phyloP scores from a whole-genome alignment of 2,888 invertebrate genomes.

The Elmis aenea region DNA sequence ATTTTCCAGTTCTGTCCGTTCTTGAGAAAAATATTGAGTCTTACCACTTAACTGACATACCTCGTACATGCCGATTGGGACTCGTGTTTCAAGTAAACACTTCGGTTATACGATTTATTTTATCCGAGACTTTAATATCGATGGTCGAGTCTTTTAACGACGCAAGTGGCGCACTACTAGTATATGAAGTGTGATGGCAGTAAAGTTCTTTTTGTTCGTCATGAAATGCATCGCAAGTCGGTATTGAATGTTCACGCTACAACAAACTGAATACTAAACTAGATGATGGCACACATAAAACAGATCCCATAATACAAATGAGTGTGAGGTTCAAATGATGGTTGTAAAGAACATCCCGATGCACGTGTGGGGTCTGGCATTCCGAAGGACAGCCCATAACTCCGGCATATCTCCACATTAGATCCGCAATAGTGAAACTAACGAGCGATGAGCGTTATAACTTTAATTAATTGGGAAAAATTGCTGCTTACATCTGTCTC shows the following conservation, averaged over 20 bases:
- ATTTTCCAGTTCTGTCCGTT: too few species aligned
- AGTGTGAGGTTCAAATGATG: slow-evolving; percentile 25
- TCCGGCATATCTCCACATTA: slow-evolving; percentile 26
- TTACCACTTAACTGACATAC: too few species aligned
- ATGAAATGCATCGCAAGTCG: too few species aligned
- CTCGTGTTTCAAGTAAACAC: too few species aligned
- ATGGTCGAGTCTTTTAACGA: too few species aligned
- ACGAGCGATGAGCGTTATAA: slow-evolving; percentile 22
- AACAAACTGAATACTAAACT: slow-evolving; percentile 13
- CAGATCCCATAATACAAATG: slow-evolving; percentile 22
- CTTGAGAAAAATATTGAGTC: too few species aligned
- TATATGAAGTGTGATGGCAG: too few species aligned
- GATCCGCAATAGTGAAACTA: slow-evolving; percentile 24
- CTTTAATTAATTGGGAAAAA: slow-evolving; percentile 25
- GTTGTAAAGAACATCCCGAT: slow-evolving; percentile 23
- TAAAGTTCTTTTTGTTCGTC: too few species aligned
- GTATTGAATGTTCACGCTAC: slow-evolving; percentile 16
- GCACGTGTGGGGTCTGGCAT: slow-evolving; percentile 30
- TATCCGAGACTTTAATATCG: too few species aligned
- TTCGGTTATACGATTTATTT: too few species aligned
- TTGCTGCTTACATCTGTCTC: slow-evolving; percentile 19
- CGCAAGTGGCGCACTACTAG: too few species aligned
- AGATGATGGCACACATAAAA: slow-evolving; percentile 17
- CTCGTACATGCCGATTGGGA: too few species aligned
- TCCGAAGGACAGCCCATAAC: slow-evolving; percentile 23